Evolutionary conservation across 2,113 vertebrate species (phyloP).

Genomic region (Catharus bicknelli): DNA sequence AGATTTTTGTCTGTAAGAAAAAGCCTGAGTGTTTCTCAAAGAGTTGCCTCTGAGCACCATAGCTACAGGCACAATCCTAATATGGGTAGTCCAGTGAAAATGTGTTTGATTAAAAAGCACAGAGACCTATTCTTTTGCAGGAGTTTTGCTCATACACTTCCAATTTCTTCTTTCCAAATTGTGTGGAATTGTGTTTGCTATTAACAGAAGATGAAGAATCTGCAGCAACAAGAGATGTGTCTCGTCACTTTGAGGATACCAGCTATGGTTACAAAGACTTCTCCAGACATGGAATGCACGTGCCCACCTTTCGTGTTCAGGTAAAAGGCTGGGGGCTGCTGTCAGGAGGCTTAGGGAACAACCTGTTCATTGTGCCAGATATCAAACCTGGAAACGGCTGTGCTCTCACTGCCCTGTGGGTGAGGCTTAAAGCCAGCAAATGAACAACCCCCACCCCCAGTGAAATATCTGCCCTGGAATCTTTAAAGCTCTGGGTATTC

Average conservation of each 20-base stretch:
- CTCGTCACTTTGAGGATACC: constrained; percentile 95
- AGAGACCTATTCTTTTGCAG: not conserved
- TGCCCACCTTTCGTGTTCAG: constrained; percentile 96
- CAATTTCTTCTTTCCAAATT: not conserved
- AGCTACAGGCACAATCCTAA: not conserved
- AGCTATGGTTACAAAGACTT: constrained; percentile 98
- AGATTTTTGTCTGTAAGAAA: not conserved
- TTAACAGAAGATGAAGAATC: constrained; percentile 87
- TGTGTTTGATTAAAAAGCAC: not conserved
- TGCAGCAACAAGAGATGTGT: constrained; percentile 86
- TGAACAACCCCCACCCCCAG: not conserved
- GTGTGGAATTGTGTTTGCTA: constrained; percentile 3
- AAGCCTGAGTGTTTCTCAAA: not conserved
- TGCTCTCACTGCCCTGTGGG: not conserved
- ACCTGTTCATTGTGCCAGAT: not conserved
- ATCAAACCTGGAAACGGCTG: not conserved
- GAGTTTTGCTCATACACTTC: not conserved
- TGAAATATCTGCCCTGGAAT: not conserved
- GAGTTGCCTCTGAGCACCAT: not conserved
- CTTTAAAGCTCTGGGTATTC: not conserved
- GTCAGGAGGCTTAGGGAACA: fast-evolving
- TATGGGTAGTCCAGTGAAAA: not conserved
- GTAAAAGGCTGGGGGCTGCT: constrained; percentile 65
- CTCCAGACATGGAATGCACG: constrained; percentile 91
- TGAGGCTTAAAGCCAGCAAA: not conserved